A percentile compares a stretch with the other conserved stretches of the same genome.
These are phyloP conservation scores for Ictalurus furcatus DNA, from an alignment of 2,113 vertebrate species.

Conservation along the genomic window DNA sequence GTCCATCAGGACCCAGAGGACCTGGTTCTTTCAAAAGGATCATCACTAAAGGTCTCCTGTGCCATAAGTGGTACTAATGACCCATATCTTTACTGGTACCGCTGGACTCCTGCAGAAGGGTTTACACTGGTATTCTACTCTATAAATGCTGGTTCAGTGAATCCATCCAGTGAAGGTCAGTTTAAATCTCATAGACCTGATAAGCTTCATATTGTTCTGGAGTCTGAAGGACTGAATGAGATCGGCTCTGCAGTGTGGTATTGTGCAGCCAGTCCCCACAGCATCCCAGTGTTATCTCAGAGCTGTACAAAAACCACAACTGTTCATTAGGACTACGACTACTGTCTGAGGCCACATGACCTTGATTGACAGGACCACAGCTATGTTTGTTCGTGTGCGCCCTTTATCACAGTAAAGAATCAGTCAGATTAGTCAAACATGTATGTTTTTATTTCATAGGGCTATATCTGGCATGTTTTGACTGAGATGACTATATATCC, in stretches of 20 bases:
- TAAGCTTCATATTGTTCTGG: slow-evolving; percentile 12
- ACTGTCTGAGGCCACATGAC: background rate
- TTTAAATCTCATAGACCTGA: slow-evolving; percentile 35
- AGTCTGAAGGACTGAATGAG: slow-evolving; percentile 10
- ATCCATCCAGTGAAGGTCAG: background rate
- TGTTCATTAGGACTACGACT: background rate
- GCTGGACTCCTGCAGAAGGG: slow-evolving; percentile 21
- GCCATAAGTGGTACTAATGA: background rate
- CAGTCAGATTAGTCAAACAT: background rate
- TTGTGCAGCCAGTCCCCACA: slow-evolving; percentile 48
- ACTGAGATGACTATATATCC: background rate
- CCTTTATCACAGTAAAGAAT: background rate
- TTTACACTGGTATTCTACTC: slow-evolving; percentile 28
- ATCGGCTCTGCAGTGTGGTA: slow-evolving; percentile 41
- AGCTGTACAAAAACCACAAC: slow-evolving; percentile 45
- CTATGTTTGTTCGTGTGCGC: background rate
- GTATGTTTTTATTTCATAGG: background rate
- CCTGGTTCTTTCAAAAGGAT: slow-evolving; percentile 14
- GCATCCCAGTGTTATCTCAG: slow-evolving; percentile 17
- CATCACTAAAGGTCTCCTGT: slow-evolving; percentile 32
- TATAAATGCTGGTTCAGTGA: background rate
- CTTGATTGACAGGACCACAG: background rate
- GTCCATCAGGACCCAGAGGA: slow-evolving; percentile 31
- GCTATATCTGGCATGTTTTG: background rate
- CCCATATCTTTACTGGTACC: slow-evolving; percentile 45